Conservation (phyloP, 2,888 invertebrate genomes). For the Drosophila algonquin region DNA sequence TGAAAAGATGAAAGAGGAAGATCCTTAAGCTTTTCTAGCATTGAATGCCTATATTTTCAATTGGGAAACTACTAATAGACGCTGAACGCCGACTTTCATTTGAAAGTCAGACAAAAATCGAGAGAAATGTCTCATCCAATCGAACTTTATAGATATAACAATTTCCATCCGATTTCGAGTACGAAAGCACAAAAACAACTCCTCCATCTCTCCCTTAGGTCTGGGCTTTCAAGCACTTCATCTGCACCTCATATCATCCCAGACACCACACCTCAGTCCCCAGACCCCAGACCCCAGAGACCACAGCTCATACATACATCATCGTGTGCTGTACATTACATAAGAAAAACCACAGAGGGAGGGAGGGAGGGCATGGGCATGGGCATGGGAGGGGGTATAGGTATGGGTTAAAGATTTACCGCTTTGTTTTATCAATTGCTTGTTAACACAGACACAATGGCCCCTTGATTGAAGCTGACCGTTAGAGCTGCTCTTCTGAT, state of each 20-base stretch:
- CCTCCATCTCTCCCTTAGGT: no score
- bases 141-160: no score
- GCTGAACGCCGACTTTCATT: no score
- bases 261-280: background rate
- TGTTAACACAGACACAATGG: slow-evolving; percentile 41
- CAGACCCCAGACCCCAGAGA: background rate
- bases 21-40: background rate
- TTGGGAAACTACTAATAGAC: no score
- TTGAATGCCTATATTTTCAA: no score
- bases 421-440: slow-evolving; percentile 52
- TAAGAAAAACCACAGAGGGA: slow-evolving; percentile 15
- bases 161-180: no score
- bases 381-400: background rate
- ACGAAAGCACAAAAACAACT: no score
- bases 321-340: no score
- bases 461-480: slow-evolving; percentile 41
- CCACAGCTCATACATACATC: no score
- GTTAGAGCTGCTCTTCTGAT: slow-evolving; percentile 41
- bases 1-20: background rate
- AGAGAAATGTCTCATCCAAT: no score
- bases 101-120: no score
- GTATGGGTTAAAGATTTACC: slow-evolving; percentile 35
- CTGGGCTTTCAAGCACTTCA: no score
- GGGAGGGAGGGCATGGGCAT: background rate
- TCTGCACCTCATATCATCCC: background rate